These are phyloP conservation scores for Thaumetopoea pityocampa DNA, from an alignment of 1,140 invertebrate genomes.

Conservation along the genomic window DNA sequence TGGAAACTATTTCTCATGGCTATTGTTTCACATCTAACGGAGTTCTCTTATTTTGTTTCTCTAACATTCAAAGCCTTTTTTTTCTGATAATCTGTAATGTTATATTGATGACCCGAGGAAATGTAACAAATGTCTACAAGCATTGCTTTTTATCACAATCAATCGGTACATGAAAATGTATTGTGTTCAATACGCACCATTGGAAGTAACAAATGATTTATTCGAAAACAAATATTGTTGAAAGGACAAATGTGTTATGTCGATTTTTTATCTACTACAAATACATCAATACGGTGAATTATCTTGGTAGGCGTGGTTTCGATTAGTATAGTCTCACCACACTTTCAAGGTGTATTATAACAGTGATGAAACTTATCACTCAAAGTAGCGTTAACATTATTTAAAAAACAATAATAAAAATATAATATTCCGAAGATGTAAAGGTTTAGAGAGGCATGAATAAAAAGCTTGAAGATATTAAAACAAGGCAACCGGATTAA, in stretches of 20 bases:
- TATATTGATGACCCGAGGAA: slow-evolving; percentile 17
- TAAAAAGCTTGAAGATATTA: slow-evolving; percentile 14
- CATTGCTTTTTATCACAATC: slow-evolving; percentile 29
- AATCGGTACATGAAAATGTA: slow-evolving; percentile 25
- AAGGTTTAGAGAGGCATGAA: slow-evolving; percentile 7
- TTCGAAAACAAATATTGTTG: slow-evolving; percentile 36
- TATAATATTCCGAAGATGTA: slow-evolving; percentile 3
- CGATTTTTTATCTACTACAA: slow-evolving; percentile 33
- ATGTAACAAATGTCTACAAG: slow-evolving; percentile 23
- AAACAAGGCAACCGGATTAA: slow-evolving; percentile 21
- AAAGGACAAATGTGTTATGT: slow-evolving; percentile 47
- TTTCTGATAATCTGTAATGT: slow-evolving; percentile 2
- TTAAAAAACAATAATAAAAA: slow-evolving; percentile 5
- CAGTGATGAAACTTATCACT: no score
- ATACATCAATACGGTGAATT: slow-evolving; percentile 38
- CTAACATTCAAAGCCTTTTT: background rate
- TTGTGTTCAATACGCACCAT: slow-evolving; percentile 28
- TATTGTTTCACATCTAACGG: slow-evolving; percentile 2
- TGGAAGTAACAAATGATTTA: slow-evolving; percentile 47
- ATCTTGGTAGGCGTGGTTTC: no score
- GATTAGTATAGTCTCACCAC: no score
- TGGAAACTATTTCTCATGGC: slow-evolving; percentile 2
- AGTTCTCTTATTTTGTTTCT: background rate
- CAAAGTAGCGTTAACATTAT: slow-evolving; percentile 17
- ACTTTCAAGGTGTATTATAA: no score